These are phyloP conservation scores for Butorides virescens DNA, from an alignment of 2,113 vertebrate species.

Conservation along the genomic window DNA sequence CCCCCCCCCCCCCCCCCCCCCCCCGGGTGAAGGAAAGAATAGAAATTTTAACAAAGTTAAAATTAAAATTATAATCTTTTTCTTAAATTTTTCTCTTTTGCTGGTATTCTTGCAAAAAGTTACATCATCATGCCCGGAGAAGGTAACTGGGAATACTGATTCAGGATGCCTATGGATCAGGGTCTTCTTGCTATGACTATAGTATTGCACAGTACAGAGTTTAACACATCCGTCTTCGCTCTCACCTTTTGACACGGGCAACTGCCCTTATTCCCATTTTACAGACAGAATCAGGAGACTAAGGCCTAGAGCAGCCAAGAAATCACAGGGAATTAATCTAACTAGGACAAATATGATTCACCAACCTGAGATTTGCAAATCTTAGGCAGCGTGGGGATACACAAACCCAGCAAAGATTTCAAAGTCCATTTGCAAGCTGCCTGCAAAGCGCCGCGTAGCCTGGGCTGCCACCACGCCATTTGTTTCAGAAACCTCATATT, in stretches of 20 bases:
- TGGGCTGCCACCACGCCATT: neutral
- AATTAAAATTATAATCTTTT: neutral
- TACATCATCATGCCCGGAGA: neutral
- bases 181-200: neutral
- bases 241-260: neutral
- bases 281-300: neutral
- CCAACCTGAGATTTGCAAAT: neutral
- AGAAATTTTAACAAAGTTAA: neutral
- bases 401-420: neutral
- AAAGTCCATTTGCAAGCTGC: neutral
- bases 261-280: neutral
- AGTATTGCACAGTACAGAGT: neutral
- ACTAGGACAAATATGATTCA: neutral
- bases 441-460: neutral
- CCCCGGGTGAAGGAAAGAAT: neutral
- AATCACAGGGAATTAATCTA: neutral
- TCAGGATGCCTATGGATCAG: neutral
- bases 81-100: neutral
- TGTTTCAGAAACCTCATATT: neutral
- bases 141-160: neutral
- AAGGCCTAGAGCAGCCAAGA: neutral
- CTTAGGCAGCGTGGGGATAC: neutral
- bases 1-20: no score
- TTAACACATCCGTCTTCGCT: neutral
- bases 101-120: neutral